These are phyloP conservation scores for Anolis sagrei DNA, from an alignment of 2,113 vertebrate genomes.

Conservation along the genomic window DNA sequence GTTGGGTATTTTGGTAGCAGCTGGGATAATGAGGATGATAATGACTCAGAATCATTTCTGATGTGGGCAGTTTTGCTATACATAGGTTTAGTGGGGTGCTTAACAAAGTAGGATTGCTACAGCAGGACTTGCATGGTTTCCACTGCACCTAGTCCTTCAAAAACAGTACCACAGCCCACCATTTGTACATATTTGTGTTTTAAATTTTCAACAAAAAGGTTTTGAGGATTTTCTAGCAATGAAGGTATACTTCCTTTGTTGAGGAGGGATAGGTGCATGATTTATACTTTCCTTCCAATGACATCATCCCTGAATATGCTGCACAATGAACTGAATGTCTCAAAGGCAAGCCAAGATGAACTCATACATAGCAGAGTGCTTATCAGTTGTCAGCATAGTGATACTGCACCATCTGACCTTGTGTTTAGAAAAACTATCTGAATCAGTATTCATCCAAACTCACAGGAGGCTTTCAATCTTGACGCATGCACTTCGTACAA, in stretches of 20 bases:
- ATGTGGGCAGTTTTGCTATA: background rate
- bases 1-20: constrained; percentile 16
- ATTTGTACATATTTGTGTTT: background rate
- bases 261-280: no score
- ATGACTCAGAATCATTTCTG: constrained; percentile 29
- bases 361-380: no score
- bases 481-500: no score
- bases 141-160: background rate
- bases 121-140: background rate
- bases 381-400: no score
- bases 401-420: no score
- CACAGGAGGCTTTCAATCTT: no score
- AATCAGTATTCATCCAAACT: no score
- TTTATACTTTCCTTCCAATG: no score
- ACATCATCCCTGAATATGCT: no score
- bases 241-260: background rate
- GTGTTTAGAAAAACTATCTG: no score
- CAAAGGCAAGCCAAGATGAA: no score
- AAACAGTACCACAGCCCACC: background rate
- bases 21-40: background rate
- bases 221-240: background rate
- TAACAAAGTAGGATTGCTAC: background rate
- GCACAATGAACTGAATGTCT: no score
- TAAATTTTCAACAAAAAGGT: background rate
- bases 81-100: background rate